These are phyloP conservation scores for Tachyglossus aculeatus DNA, from an alignment of 2,797 vertebrate species.

Conservation along the genomic window DNA sequence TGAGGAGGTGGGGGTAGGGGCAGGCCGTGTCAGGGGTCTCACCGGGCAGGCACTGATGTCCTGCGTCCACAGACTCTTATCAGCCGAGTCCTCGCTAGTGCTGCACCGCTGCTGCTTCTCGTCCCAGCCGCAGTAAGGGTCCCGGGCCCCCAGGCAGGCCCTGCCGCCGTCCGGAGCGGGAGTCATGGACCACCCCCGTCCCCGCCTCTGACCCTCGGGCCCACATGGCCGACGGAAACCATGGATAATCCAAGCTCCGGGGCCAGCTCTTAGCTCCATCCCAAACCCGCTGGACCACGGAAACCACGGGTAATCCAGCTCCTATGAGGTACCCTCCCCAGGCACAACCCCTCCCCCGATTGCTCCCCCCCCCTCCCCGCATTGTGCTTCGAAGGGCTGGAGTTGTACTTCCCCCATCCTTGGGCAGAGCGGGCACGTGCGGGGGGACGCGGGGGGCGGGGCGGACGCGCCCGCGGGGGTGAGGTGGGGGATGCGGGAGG, in stretches of 20 bases:
- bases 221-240: no score
- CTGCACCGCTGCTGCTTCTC: conserved; percentile 89
- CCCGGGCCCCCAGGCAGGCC: conserved; percentile 89
- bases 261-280: no score
- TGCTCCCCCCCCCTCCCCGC: no score
- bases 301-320: no score
- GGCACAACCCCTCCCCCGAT: no score
- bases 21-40: conserved; percentile 56
- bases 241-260: no score
- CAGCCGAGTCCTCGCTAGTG: conserved; percentile 94
- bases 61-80: conserved; percentile 99
- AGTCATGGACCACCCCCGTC: rapidly evolving
- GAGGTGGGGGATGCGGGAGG: no score
- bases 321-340: no score
- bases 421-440: neutral
- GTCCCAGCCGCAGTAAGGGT: conserved; percentile 98
- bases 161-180: conserved; percentile 66
- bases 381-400: no score
- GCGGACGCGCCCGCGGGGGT: no score
- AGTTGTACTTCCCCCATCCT: neutral
- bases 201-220: neutral
- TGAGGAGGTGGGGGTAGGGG: neutral
- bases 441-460: rapidly evolving
- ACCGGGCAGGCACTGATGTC: conserved; percentile 96
- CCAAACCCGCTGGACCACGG: no score